Evolutionary conservation across 2,888 invertebrate species (phyloP), one percentile per base, ranked within the genome.

Genomic region (Physocephala rufipes): DNA sequence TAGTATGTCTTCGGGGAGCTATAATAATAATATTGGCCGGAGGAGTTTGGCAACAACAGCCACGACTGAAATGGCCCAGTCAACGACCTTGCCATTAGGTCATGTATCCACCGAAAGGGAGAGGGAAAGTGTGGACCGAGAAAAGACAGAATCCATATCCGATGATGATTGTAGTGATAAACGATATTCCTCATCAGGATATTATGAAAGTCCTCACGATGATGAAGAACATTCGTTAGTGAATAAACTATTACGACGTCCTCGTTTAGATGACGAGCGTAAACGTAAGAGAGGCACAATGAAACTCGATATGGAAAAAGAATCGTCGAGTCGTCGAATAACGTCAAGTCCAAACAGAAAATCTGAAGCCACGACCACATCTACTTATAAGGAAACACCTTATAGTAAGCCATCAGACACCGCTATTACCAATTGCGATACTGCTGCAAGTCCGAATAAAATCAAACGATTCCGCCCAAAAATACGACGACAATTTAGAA

Each of bases 121-220:
- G 15, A 26, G 28, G 16, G 67, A 67, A 19, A 67, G 45, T 15
- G 28, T 26, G 30, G n/a, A 3, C 24, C 58, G n/a, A 1, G n/a
- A n/a, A n/a, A 88, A 90, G 87, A 88, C 89, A 0, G 87, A 88
- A 68, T 91, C 91, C 9, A 80, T 90, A 70, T 90, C 90, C 9
- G 91, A 92, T 79, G 91, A 91, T 78, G 91, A 92, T 82, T 87
- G 90, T 81, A 91, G 91, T 85, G 90, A 88, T 75, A 81, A 85
- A 71, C 90, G 91, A 74, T 92, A 92, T 83, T 92, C 92, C 45
- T 92, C 92, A 5, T 91, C 92, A 2, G 92, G 92, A 1, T 92
- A 92, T 83, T 92, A 92, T 81, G 92, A 92, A 84, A 92, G 92
- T 82, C 91, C 91, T 19, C 89, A 90, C 55, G 92, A 92, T 73